Evolutionary conservation across 1,140 invertebrate genomes (phyloP).

Genomic region (Panagrolaimus sp.): DNA sequence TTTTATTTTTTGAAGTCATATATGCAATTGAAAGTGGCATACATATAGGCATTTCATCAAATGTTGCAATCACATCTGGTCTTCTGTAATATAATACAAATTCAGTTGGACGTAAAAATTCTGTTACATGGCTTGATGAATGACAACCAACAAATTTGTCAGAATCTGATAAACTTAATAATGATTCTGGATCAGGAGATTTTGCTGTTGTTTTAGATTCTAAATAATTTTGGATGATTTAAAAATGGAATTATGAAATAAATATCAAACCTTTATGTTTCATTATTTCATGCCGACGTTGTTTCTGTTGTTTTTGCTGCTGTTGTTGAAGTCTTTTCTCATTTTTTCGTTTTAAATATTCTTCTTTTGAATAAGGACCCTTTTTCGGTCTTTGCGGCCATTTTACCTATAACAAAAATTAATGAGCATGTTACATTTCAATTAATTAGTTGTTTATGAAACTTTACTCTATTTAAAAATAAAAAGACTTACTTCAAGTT

Average conservation of each 20-base stretch:
- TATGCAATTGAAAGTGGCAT: not conserved
- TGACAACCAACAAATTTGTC: no score
- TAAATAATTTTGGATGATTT: no score
- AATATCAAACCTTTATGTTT: not conserved
- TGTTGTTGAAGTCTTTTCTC: not conserved
- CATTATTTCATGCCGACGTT: not conserved
- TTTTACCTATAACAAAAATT: not conserved
- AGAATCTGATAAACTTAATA: no score
- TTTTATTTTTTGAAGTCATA: not conserved
- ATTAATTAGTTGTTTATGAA: no score
- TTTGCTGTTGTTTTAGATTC: no score
- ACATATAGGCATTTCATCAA: not conserved
- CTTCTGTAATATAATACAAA: slow-evolving; percentile 1
- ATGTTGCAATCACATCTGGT: not conserved
- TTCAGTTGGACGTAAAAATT: not conserved
- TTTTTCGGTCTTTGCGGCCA: slow-evolving; percentile 8
- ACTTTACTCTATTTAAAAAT: no score
- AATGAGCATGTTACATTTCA: no score
- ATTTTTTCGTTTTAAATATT: not conserved
- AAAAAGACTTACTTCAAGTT: not conserved
- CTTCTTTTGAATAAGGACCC: not conserved
- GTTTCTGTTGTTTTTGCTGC: not conserved
- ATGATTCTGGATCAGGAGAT: no score
- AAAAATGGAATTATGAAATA: no score
- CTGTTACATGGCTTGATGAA: not conserved